These are phyloP conservation scores for Percopsis omiscomaycus DNA, from an alignment of 2,797 vertebrate genomes.

Conservation along the genomic window DNA sequence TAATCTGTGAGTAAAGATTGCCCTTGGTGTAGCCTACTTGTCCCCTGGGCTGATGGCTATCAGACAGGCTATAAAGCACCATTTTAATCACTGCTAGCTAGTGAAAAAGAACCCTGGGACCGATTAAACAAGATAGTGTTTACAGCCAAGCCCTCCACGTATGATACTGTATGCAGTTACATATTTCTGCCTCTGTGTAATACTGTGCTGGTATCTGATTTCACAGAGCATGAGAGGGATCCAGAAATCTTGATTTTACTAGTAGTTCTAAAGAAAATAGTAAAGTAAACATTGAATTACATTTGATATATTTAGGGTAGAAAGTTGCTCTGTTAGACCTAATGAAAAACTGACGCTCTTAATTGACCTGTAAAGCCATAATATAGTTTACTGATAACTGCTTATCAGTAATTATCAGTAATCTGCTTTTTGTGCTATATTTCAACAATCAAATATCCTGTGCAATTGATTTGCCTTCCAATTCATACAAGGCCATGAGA, in stretches of 20 bases:
- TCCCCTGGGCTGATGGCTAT: constrained; percentile 21
- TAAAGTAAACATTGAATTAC: constrained; percentile 34
- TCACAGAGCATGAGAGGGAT: constrained; percentile 31
- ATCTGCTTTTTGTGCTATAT: not conserved
- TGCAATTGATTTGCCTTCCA: not conserved
- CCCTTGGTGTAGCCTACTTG: constrained; percentile 15
- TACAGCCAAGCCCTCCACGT: constrained; percentile 20
- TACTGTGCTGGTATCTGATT: constrained; percentile 25
- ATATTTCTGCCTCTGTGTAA: constrained; percentile 34
- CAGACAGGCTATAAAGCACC: constrained; percentile 46
- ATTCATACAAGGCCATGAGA: not conserved
- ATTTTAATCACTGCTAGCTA: constrained; percentile 25
- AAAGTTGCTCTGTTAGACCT: not conserved
- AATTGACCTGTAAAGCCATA: too few species aligned
- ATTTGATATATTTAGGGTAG: constrained; percentile 7
- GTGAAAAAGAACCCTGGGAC: constrained; percentile 41
- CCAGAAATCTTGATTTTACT: constrained; percentile 58
- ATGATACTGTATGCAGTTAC: constrained; percentile 22
- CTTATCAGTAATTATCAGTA: too few species aligned
- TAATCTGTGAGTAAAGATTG: constrained; percentile 15
- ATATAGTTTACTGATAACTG: too few species aligned
- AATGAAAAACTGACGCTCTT: too few species aligned
- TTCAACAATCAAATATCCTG: not conserved
- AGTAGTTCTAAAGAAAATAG: constrained; percentile 44
- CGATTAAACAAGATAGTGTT: constrained; percentile 46